Base-by-base conservation (phyloP, 2,888 invertebrate species). In the Tenthredo livida region DNA sequence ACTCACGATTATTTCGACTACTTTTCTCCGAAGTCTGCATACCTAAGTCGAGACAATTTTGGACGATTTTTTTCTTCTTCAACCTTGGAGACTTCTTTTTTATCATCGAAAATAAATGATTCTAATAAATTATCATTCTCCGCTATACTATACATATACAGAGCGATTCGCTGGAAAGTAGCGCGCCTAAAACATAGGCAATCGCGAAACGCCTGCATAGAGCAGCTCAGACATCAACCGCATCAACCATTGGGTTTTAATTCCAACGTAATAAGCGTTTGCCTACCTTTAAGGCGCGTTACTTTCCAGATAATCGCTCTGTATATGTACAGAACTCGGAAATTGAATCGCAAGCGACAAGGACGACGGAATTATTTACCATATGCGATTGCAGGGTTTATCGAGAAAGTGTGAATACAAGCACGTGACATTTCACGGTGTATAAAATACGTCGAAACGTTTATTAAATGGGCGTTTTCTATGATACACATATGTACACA, bases 321-420 rank as follows among this genome's bases (percentile, higher is more conserved):
- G 12, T 54, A 17, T 15, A 2, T 43, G 4, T 47, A 47, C 21
- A 61, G 61, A n/a, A 67, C 33, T 67, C 25, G 70, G 33, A 70
- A 70, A 70, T 70, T 70, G 17, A 70, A 70, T 37, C 70, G 37
- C 21, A 29, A 70, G 33, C 37, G 33, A 70, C 70, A 70, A 70
- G 70, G 70, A 33, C 70, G 37, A 70, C 29, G 70, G 37, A 70
- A 70, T 37, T 70, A 70, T 70, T 70, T 70, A 17, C 37, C 70
- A 70, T 70, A 70, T 70, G 37, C 37, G 37, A 70, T 70, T 70
- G 33, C 6, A 37, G 37, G 37, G 37, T 29, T 70, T 37, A 70
- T 70, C 37, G 17, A 70, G 37, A 37, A 70, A 70, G 70, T 70
- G 70, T 37, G 4, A 70, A 37, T 70, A 37, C 33, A 33, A n/a